Conservation (phyloP, 2,888 invertebrate species). For the Sturmia bella region DNA sequence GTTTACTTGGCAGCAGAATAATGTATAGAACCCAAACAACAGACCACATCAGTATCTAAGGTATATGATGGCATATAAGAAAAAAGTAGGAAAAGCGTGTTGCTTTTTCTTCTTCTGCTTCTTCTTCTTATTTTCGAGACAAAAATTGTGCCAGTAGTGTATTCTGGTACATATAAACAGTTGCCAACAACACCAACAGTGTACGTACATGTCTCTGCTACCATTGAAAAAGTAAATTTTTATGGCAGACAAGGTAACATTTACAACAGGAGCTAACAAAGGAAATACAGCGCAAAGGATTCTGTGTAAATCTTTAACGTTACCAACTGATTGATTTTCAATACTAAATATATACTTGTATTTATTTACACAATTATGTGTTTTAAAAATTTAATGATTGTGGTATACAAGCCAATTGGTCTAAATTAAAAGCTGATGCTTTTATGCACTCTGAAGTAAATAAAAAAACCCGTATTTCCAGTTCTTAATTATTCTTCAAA, state of each 20-base stretch:
- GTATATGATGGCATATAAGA: slow-evolving; percentile 45
- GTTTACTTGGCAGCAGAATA: not conserved
- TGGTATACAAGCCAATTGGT: no score
- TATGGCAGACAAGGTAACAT: slow-evolving; percentile 52
- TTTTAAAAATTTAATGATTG: no score
- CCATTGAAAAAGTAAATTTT: slow-evolving; percentile 52
- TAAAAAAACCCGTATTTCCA: no score
- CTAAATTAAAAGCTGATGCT: no score
- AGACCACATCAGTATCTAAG: slow-evolving; percentile 53
- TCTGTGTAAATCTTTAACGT: slow-evolving; percentile 9
- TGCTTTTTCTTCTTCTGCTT: slow-evolving; percentile 16
- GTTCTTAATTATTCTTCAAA: no score
- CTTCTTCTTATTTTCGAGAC: slow-evolving; percentile 30
- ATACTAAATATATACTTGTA: no score
- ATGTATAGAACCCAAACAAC: slow-evolving; percentile 10
- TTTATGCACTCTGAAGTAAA: no score
- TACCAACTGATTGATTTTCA: slow-evolving; percentile 33
- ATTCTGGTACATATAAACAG: slow-evolving; percentile 64
- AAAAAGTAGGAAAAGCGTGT: slow-evolving; percentile 47
- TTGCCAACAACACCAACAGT: slow-evolving; percentile 48
- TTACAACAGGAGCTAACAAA: slow-evolving; percentile 63
- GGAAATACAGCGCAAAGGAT: slow-evolving; percentile 24
- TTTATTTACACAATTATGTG: no score
- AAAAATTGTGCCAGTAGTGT: slow-evolving; percentile 70
- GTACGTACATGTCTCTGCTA: not conserved